phyloP scores from a whole-genome alignment of 2,888 invertebrate species.

The Cryptophagus acutangulus region DNA sequence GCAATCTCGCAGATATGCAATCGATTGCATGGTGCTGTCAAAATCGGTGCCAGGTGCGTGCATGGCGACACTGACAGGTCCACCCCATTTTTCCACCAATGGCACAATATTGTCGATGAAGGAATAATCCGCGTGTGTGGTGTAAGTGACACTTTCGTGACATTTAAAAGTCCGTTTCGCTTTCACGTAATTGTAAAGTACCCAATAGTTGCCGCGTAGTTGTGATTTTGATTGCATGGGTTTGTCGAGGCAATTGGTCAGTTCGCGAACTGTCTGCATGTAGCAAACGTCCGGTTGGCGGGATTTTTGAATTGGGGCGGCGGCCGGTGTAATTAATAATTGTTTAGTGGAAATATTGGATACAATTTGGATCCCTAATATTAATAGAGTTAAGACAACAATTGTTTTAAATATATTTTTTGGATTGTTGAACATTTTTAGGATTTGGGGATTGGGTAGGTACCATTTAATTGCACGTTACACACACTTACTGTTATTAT shows the following conservation, averaged over 20 bases:
- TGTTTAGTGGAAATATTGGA: too few species aligned
- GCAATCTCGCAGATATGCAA: constrained; percentile 77
- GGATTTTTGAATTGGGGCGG: constrained; percentile 40
- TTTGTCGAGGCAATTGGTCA: constrained; percentile 44
- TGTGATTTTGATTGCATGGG: constrained; percentile 43
- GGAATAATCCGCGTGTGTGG: constrained; percentile 87
- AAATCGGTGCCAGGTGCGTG: constrained; percentile 85
- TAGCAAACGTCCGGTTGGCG: constrained; percentile 39
- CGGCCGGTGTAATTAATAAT: too few species aligned
- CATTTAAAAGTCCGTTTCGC: constrained; percentile 64
- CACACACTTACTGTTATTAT: too few species aligned
- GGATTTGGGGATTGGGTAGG: too few species aligned
- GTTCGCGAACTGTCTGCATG: constrained; percentile 34
- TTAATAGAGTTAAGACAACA: constrained; percentile 35
- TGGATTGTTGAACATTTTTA: constrained; percentile 2
- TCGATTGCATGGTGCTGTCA: constrained; percentile 69
- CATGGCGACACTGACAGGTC: constrained; percentile 80
- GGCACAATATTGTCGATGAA: constrained; percentile 87
- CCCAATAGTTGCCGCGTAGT: constrained; percentile 65
- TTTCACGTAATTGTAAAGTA: constrained; percentile 78
- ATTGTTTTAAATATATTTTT: constrained; percentile 39
- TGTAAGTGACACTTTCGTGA: constrained; percentile 83
- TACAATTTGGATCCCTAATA: constrained; percentile 39
- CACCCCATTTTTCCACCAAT: constrained; percentile 79
- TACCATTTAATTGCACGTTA: too few species aligned